These are phyloP conservation scores for Liolophura sinensis DNA, from an alignment of 1,140 invertebrate species.

Conservation along the genomic window DNA sequence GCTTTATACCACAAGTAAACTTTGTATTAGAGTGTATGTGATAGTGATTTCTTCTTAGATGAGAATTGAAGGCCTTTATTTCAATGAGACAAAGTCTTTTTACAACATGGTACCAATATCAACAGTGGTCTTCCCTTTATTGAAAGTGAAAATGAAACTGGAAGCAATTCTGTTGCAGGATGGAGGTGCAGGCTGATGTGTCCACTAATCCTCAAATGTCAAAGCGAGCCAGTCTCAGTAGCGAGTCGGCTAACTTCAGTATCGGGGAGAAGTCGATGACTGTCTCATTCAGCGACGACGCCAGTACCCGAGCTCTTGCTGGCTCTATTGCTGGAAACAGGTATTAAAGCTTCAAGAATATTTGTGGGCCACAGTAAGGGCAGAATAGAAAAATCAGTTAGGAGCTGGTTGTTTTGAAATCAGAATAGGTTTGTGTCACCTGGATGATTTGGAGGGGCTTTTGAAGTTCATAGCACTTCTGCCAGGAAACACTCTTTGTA, in stretches of 20 bases:
- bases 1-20: too few relatives aligned
- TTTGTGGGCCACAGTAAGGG: conserved; percentile 2
- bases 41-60: too few relatives aligned
- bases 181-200: conserved; percentile 79
- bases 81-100: too few relatives aligned
- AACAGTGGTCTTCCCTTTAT: too few relatives aligned
- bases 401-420: too few relatives aligned
- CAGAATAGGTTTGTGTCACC: too few relatives aligned
- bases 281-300: conserved; percentile 66
- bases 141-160: too few relatives aligned
- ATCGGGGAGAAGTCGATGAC: conserved; percentile 71
- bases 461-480: too few relatives aligned
- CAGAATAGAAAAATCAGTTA: background rate
- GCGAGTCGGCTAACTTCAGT: conserved; percentile 73
- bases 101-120: too few relatives aligned
- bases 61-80: too few relatives aligned
- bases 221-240: conserved; percentile 74
- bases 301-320: conserved; percentile 74
- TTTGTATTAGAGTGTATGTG: too few relatives aligned
- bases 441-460: too few relatives aligned
- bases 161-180: conserved; percentile 51
- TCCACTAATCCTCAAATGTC: conserved; percentile 60
- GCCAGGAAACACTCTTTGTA: background rate
- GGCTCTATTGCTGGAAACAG: conserved; percentile 77
- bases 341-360: conserved; percentile 27